Base-by-base conservation (phyloP, 2,113 vertebrate species). In the Protobothrops flavoviridis region DNA sequence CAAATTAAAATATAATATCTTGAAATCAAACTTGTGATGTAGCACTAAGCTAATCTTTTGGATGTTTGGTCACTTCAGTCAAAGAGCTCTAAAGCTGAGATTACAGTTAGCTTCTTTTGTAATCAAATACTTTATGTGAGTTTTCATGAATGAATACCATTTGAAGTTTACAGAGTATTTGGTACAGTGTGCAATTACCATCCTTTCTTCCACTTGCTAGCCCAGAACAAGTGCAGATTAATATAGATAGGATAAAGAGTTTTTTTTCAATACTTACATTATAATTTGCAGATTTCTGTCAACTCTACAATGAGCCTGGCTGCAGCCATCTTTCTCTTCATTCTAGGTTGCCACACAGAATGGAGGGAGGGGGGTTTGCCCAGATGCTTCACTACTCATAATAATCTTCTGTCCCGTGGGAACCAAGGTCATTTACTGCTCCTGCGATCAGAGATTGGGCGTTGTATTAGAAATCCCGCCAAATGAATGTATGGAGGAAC, bases 131-230 rank as follows among this genome's bases (percentile, higher is more conserved):
- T n/a, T 88, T 87, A 81, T n/a, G 52, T 61, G 90, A 91, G 39
- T 53, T 81, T 91, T 88, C 21, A 87, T 88, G 29, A 21, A 39
- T 59, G 5, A 86, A 48, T 12, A 45, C 9, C 90, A 53, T 59
- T 93, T 91, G 59, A 93, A 85, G 93, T 89, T 87, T 74, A 59
- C 39, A 50, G 61, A 12, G n/a, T 52, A 26, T 43, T 9, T 93
- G 69, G 55, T 91, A 69, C 48, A 87, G 11, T 52, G 85, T 52
- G 53, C 3, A 24, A 57, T 85, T 56, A 43, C 23, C 53, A 39
- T 43, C 13, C 88, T 88, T 55, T n/a, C 23, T 86, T 90, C 15
- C 23, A 43, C 26, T 45, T 89, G 23, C 24, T 69, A 33, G 15
- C 8, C 57, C 86, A 39, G 9, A 56, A 39, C 43, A 48, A 85